Base-by-base conservation (phyloP, 2,797 vertebrate species). In the Crocodylus rhombifer region DNA sequence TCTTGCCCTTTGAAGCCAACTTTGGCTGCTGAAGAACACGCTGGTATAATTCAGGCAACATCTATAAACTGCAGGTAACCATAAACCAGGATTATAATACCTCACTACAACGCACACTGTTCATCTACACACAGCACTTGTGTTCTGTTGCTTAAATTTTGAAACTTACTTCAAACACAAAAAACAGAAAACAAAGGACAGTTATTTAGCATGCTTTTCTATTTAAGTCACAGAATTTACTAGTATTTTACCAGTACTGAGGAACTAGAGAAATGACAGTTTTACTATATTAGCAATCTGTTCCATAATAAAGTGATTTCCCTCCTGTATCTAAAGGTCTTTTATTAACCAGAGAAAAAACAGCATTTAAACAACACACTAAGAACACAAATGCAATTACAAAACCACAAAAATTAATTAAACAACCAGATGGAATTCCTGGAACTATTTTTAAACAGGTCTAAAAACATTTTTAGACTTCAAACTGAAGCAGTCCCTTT, bases 61-160 rank as follows among this genome's bases (percentile, higher is more conserved):
- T 16, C 33, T 33, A 69, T 21, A 69, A 30, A 77, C 1, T 26
- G 26, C 13, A 15, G n/a, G 4, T 79, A 4, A 6, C 5, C 63
- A 25, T 64, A 81, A 84, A 60, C 16, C 8, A 87, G 23, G 14
- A 67, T 17, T 17, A 30, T 21, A 51, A 10, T 21, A 56, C 30
- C 21, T 16, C 26, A 60, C 30, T 16, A 30, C 25, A 9, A 7
- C 5, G 5, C 6, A 16, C 5, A 18, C 65, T 18, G 23, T 89
- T 64, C 25, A n/a, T 16, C 10, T 21, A 0, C 0, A 67, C 77
- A 78, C 0, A 3, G 4, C 28, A 14, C 10, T 4, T 71, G 30
- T 28, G 5, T 77, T 86, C n/a, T 42, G 56, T 51, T 51, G 57
- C 57, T 84, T 30, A 42, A 74, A 26, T 51, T 33, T 36, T 61